Percentiles rank a stretch among this genome's conserved stretches.
Conservation (phyloP, 2,888 invertebrate genomes). For the Lottia scabra region DNA sequence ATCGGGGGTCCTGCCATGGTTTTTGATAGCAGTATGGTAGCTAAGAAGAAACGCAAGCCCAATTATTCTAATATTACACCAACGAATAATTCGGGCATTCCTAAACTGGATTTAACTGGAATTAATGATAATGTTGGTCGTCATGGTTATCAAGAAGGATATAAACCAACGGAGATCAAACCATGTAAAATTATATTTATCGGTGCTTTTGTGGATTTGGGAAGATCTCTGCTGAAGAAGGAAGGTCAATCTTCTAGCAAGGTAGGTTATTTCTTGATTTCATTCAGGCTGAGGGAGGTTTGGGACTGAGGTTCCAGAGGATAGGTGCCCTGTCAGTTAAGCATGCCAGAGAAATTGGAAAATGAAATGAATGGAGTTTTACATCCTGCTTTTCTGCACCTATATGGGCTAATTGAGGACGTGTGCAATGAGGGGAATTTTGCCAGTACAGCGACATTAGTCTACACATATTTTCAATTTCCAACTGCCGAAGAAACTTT, state of each 20-base stretch:
- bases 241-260: constrained; percentile 32
- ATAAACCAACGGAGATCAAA: constrained; percentile 48
- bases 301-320: no score
- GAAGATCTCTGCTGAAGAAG: constrained; percentile 48
- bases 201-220: constrained; percentile 53
- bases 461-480: no score
- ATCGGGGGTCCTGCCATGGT: constrained; percentile 18
- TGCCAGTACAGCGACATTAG: no score
- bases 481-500: no score
- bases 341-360: no score
- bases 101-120: constrained; percentile 47
- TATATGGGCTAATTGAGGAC: no score
- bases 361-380: no score
- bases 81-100: constrained; percentile 33
- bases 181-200: constrained; percentile 55
- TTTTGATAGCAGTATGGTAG: constrained; percentile 35
- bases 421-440: no score
- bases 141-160: constrained; percentile 45
- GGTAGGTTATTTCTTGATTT: constrained; percentile 39
- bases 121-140: constrained; percentile 37
- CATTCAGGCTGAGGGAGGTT: no score
- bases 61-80: constrained; percentile 9
- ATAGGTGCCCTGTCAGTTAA: no score
- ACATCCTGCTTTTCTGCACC: no score
- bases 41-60: constrained; percentile 26